phyloP scores from a whole-genome alignment of 2,888 invertebrate species.

The Gastracanthus pulcherrimus region DNA sequence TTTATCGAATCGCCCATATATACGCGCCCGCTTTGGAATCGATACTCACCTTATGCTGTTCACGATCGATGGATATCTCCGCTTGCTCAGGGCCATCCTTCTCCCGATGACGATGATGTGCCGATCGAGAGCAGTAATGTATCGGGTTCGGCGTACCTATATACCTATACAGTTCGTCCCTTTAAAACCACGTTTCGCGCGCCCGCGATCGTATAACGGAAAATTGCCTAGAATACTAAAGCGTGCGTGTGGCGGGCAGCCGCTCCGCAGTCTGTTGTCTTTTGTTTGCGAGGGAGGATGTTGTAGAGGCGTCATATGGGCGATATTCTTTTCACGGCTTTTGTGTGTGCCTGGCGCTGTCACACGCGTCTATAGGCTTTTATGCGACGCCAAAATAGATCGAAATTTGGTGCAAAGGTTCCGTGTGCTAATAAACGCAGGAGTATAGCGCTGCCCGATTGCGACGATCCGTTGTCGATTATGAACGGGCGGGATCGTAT shows the following conservation, averaged over 20 bases:
- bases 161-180: no score
- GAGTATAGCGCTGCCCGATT: background rate
- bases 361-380: background rate
- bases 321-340: no score
- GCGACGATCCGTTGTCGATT: background rate
- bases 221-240: background rate
- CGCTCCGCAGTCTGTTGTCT: background rate
- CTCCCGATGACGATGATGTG: no score
- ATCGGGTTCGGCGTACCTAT: no score
- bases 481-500: background rate
- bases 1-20: no score
- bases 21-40: no score
- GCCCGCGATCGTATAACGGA: background rate
- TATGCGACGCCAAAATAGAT: background rate
- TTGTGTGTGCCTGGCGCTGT: background rate
- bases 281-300: background rate
- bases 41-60: no score
- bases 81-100: no score
- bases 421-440: no score
- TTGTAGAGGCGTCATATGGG: background rate
- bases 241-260: no score
- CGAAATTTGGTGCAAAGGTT: background rate
- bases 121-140: no score
- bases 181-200: constrained; percentile 2
- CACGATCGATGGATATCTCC: no score